A percentile compares a stretch with the other conserved stretches of the same genome.
These are phyloP conservation scores for Gavialis gangeticus DNA, from an alignment of 2,113 vertebrate species.

Conservation along the genomic window DNA sequence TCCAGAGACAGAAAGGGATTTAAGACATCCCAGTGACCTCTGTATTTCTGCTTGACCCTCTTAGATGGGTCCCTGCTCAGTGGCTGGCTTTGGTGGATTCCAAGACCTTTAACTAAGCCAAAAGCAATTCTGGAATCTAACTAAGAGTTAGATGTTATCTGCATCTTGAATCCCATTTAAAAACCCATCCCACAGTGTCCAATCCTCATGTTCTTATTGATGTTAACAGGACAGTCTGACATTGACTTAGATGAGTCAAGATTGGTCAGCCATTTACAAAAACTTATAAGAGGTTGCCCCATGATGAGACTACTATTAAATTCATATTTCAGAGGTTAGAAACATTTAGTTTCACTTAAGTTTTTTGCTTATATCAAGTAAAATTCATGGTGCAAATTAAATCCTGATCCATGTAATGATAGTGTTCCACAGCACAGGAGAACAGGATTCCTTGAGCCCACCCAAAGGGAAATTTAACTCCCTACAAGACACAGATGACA, in stretches of 20 bases:
- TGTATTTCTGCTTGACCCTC: too few species aligned
- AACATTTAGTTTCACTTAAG: not conserved
- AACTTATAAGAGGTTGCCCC: not conserved
- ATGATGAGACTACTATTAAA: not conserved
- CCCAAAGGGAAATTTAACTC: not conserved
- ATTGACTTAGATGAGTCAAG: not conserved
- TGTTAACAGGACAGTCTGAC: slow-evolving; percentile 2
- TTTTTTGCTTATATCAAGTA: not conserved
- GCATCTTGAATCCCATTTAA: not conserved
- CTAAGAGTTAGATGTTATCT: too few species aligned
- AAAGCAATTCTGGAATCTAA: too few species aligned
- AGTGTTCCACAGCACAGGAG: not conserved
- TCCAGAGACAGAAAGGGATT: too few species aligned
- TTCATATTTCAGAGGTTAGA: not conserved
- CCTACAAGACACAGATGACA: not conserved
- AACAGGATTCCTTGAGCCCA: not conserved
- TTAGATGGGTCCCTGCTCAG: too few species aligned
- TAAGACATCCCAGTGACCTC: too few species aligned
- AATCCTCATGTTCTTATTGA: slow-evolving; percentile 7
- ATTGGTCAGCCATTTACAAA: not conserved
- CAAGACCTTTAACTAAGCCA: too few species aligned
- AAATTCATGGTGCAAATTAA: not conserved
- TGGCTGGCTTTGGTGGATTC: too few species aligned
- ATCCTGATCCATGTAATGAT: not conserved
- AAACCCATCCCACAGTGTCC: not conserved